Evolutionary conservation across 2,113 vertebrate species (phyloP).

Genomic region (Cavia porcellus): DNA sequence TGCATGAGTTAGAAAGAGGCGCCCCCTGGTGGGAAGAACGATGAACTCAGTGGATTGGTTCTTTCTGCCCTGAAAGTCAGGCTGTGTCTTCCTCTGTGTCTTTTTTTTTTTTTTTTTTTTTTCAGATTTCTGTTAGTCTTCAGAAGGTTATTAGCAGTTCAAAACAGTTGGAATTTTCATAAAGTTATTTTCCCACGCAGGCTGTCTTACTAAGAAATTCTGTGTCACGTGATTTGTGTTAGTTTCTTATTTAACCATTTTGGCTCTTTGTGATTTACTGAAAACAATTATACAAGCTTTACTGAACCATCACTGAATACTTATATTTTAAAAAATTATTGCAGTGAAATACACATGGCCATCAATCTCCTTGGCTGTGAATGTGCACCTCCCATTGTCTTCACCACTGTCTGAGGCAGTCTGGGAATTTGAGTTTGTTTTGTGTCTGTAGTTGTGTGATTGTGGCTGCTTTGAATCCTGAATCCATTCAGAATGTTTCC

Average conservation of each 20-base stretch:
- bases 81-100: too few species aligned
- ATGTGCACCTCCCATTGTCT: background rate
- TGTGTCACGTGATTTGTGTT: background rate
- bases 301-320: background rate
- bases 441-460: background rate
- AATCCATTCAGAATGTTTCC: background rate
- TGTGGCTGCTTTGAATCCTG: background rate
- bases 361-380: background rate
- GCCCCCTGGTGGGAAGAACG: too few species aligned
- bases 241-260: background rate
- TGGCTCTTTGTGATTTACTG: background rate
- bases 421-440: background rate
- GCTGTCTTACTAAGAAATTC: background rate
- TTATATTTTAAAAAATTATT: background rate
- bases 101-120: too few species aligned
- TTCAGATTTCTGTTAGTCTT: background rate
- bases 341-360: background rate
- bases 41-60: too few species aligned
- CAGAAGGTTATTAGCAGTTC: too few species aligned
- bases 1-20: too few species aligned
- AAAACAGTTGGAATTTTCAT: background rate
- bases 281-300: background rate
- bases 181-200: background rate
- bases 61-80: too few species aligned
- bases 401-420: background rate